These are phyloP conservation scores for Tetragonisca angustula DNA, from an alignment of 2,888 invertebrate genomes.

Conservation along the genomic window DNA sequence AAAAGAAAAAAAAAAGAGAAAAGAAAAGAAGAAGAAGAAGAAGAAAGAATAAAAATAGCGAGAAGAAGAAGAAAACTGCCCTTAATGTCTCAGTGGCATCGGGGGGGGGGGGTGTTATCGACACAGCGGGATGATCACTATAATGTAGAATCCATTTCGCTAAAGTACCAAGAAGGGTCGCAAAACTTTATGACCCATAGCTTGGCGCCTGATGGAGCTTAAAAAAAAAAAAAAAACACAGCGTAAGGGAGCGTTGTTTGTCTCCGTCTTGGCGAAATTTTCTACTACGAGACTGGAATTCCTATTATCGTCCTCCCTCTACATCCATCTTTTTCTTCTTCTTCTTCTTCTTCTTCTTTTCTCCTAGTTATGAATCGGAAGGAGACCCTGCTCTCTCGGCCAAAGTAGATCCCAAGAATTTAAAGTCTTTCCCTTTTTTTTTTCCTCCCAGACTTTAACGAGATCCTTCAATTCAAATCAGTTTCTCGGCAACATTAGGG, in stretches of 20 bases:
- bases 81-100: slow-evolving; percentile 20
- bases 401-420: background rate
- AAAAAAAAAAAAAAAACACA: slow-evolving; percentile 8
- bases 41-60: background rate
- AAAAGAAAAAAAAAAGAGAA: background rate
- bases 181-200: slow-evolving; percentile 40
- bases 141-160: slow-evolving; percentile 30
- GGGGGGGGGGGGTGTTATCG: slow-evolving; percentile 19
- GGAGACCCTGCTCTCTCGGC: background rate
- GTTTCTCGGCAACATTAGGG: background rate
- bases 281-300: slow-evolving; percentile 28
- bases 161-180: slow-evolving; percentile 17
- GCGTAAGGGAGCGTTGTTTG: background rate
- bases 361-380: slow-evolving; percentile 13
- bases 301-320: slow-evolving; percentile 14
- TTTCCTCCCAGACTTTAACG: background rate
- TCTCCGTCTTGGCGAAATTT: slow-evolving; percentile 30
- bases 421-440: background rate
- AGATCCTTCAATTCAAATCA: background rate
- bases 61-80: background rate
- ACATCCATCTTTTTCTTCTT: no score
- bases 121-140: slow-evolving; percentile 15
- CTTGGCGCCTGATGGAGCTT: slow-evolving; percentile 14
- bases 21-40: background rate
- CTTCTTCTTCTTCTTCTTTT: no score